Evolutionary conservation across 2,888 invertebrate genomes (phyloP).

Genomic region (Volucella zonaria): DNA sequence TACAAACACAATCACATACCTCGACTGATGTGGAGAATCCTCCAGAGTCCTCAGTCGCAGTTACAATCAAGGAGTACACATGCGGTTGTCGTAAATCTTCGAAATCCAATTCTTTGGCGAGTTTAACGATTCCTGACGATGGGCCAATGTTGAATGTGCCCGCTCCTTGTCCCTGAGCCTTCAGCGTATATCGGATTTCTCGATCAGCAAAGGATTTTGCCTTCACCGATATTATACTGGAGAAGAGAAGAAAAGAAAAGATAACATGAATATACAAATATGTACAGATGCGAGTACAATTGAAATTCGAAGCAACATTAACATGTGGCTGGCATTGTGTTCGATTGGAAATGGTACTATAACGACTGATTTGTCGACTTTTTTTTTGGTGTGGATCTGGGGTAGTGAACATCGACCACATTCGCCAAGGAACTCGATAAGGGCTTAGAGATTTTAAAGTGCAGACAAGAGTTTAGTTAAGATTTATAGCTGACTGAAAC

Average conservation of each 20-base stretch:
- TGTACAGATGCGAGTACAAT: background rate
- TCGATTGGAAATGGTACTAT: constrained; percentile 32
- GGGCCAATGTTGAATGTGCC: constrained; percentile 98
- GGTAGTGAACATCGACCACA: background rate
- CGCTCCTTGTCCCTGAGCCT: constrained; percentile 96
- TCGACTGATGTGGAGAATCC: constrained; percentile 97
- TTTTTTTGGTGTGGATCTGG: background rate
- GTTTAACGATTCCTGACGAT: constrained; percentile 96
- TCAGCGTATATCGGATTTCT: constrained; percentile 96
- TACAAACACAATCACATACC: constrained; percentile 83
- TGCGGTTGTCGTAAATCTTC: constrained; percentile 97
- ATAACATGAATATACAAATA: background rate
- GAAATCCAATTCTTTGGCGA: constrained; percentile 97
- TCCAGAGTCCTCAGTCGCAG: constrained; percentile 98
- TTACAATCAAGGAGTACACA: constrained; percentile 95
- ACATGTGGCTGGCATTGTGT: constrained; percentile 36
- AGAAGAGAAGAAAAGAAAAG: constrained; percentile 78
- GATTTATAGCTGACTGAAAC: constrained; percentile 34
- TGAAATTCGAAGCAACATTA: constrained; percentile 49
- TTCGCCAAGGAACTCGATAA: constrained; percentile 3
- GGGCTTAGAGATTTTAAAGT: constrained; percentile 19
- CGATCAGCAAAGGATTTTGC: constrained; percentile 98
- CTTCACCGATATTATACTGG: constrained; percentile 97
- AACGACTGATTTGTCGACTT: background rate
- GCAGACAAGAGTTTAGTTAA: constrained; percentile 39